phyloP scores from a whole-genome alignment of 2,888 invertebrate genomes.

The Poecilobothrus nobilitatus region DNA sequence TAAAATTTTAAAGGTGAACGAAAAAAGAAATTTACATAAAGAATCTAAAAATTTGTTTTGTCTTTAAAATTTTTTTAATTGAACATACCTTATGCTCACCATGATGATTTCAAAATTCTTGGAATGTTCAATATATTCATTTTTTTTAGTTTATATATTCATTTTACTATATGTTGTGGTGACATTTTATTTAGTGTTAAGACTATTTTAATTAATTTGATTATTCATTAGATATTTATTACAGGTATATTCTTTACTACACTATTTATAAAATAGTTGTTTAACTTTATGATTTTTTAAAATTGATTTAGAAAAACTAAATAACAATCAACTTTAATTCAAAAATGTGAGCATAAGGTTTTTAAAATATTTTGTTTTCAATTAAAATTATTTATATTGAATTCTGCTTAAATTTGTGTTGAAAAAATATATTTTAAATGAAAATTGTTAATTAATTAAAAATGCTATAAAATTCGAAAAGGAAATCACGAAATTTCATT shows the following conservation, averaged over 20 bases:
- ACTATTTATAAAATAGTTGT: too few relatives aligned
- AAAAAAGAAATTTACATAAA: constrained; percentile 1
- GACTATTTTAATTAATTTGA: neutral
- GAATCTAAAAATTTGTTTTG: neutral
- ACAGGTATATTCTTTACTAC: too few relatives aligned
- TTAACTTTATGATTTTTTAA: too few relatives aligned
- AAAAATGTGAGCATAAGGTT: constrained; percentile 9
- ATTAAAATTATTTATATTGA: too few relatives aligned
- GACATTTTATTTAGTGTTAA: neutral
- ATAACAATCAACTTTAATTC: neutral
- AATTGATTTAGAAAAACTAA: neutral
- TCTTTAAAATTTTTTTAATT: constrained; percentile 18
- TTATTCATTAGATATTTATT: too few relatives aligned
- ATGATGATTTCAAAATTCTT: constrained; percentile 32
- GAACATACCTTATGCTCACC: constrained; percentile 45
- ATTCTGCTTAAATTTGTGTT: too few relatives aligned
- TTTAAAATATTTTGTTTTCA: neutral
- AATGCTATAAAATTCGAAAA: too few relatives aligned
- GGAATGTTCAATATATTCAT: constrained; percentile 13
- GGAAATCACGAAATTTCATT: too few relatives aligned
- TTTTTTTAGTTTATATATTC: neutral
- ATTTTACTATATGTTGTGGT: neutral
- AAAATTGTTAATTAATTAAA: too few relatives aligned
- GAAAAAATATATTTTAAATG: too few relatives aligned
- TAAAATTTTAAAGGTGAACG: too few relatives aligned